These are phyloP conservation scores for Metallyticus violacea DNA, from an alignment of 2,888 invertebrate species.

Conservation along the genomic window DNA sequence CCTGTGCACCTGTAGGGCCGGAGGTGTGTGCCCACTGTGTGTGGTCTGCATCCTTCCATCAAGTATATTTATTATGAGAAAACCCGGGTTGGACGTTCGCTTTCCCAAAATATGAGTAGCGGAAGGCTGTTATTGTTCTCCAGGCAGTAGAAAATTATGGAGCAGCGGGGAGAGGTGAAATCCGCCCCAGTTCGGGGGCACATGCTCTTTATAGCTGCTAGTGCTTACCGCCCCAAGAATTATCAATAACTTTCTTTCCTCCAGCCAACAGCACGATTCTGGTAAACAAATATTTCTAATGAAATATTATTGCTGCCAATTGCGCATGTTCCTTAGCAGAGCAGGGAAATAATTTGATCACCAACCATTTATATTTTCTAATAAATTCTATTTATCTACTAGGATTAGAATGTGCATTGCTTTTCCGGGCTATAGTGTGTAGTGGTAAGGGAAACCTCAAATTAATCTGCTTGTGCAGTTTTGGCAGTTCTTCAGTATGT, in stretches of 20 bases:
- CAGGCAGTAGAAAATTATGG: not conserved
- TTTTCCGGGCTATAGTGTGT: no score
- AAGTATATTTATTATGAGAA: not conserved
- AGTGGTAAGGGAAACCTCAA: no score
- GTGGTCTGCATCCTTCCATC: not conserved
- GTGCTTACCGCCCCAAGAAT: not conserved
- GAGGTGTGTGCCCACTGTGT: not conserved
- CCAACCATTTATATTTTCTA: no score
- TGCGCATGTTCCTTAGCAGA: no score
- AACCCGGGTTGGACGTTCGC: not conserved
- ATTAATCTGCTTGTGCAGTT: no score
- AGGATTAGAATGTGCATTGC: no score
- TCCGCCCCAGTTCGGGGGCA: not conserved
- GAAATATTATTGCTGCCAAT: no score
- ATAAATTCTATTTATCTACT: no score
- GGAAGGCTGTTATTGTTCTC: not conserved
- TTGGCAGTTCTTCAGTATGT: no score
- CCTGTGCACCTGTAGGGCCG: not conserved
- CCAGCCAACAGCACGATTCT: not conserved
- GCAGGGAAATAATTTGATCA: no score
- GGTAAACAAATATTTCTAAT: no score
- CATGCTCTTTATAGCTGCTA: not conserved
- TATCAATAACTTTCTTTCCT: not conserved
- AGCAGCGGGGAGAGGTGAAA: not conserved
- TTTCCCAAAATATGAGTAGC: not conserved